Evolutionary conservation across 2,797 vertebrate genomes (phyloP), one percentile per base, ranked within the genome.

Genomic region (Aulostomus chinensis): DNA sequence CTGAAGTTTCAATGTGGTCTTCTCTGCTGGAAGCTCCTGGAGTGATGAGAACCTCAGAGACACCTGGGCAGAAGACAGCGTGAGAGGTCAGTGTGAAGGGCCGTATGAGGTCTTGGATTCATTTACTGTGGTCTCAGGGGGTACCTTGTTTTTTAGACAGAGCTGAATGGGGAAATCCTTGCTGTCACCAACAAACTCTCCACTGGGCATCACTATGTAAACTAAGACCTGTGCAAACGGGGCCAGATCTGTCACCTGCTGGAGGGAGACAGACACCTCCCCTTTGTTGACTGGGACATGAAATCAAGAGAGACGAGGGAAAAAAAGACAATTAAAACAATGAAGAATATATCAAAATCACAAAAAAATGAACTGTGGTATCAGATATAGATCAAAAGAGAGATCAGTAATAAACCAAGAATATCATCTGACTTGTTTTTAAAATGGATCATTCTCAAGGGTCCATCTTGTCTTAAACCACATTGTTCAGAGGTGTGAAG

Each of bases 121-220:
- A 2, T 58, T 25, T 34, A 10, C 11, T 2, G 3, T 20, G 24
- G 24, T 6, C 9, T n/a, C 1, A 7, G 24, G 9, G 13, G 7
- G 3, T 41, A 95, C 95, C 92, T 94, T 91, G 84, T 96, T 94
- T 15, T 64, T 76, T 38, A 97, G 88, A 70, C 95, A 96, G 1
- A 86, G 84, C 58, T 91, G 76, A 51, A 93, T 16, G 0, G 73
- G 39, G 51, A 92, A 93, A 76, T 90, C 73, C 39, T 49, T 43
- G 72, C 94, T 93, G 80, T 97, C 94, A 0, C 92, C 94, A 2
- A 95, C 76, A 7, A 84, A 39, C 58, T 93, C 92, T 5, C 88
- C 86, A 4, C 34, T 77, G 9, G 90, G 81, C 54, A 91, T 79
- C 15, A 93, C 35, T 0, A 91, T 63, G 46, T 93, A 96, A 25